Evolutionary conservation across 2,113 vertebrate species (phyloP).

Genomic region (Malurus alboscapulatus): DNA sequence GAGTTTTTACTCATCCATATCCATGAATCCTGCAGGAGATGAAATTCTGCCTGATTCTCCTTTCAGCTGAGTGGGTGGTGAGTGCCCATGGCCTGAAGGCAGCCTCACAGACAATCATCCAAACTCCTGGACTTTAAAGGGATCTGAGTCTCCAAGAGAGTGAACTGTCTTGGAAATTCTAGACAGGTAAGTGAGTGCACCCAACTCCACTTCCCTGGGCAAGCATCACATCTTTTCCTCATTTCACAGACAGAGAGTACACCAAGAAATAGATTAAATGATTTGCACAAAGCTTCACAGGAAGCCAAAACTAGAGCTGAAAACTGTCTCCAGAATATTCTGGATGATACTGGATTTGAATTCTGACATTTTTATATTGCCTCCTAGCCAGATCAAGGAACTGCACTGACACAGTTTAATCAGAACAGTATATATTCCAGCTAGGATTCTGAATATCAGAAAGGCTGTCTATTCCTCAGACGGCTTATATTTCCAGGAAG

Average conservation of each 20-base stretch:
- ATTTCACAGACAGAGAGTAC: neutral
- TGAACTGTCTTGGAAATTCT: neutral
- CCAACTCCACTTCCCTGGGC: neutral
- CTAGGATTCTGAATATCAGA: neutral
- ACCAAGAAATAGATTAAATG: neutral
- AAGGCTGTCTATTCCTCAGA: neutral
- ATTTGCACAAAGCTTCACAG: neutral
- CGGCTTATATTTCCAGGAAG: neutral
- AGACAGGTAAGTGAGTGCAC: neutral
- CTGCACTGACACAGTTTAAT: neutral
- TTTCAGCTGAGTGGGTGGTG: neutral
- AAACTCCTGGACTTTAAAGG: neutral
- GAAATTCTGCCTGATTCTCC: neutral
- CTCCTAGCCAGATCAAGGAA: neutral
- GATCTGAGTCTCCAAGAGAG: neutral
- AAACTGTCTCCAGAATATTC: neutral
- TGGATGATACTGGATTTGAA: neutral
- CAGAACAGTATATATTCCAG: neutral
- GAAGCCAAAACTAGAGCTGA: neutral
- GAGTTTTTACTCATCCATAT: neutral
- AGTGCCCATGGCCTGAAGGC: neutral
- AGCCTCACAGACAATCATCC: neutral
- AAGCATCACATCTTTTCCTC: neutral
- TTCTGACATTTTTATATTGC: neutral
- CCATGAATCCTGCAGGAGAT: neutral